These are phyloP conservation scores for Prietella phreatophila DNA, from an alignment of 2,113 vertebrate genomes.

Conservation along the genomic window DNA sequence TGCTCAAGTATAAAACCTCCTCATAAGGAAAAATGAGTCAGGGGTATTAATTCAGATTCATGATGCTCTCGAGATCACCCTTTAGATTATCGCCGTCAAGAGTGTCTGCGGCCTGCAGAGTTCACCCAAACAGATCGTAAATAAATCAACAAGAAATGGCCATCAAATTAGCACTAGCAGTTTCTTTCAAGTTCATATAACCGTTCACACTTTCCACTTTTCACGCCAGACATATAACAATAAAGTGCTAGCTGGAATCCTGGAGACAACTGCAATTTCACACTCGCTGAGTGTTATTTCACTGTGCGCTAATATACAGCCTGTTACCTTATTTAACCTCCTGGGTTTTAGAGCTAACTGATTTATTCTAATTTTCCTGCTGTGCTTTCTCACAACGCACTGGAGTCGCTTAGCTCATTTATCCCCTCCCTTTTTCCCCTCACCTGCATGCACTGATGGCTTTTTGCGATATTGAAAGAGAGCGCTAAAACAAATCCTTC, in stretches of 20 bases:
- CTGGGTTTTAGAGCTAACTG: background rate
- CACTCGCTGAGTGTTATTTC: conserved; percentile 23
- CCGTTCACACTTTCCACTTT: conserved; percentile 12
- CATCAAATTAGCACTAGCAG: background rate
- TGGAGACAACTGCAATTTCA: conserved; percentile 5
- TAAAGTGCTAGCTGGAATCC: conserved; percentile 1
- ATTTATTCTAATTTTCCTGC: background rate
- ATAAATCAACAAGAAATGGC: conserved; percentile 14
- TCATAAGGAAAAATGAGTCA: conserved; percentile 1
- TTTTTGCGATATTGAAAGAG: background rate
- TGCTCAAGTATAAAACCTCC: background rate
- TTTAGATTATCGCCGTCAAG: conserved; percentile 20
- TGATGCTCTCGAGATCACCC: conserved; percentile 9
- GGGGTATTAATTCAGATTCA: conserved; percentile 30
- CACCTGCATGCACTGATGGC: background rate
- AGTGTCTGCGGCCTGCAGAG: background rate
- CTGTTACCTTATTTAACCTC: conserved; percentile 10
- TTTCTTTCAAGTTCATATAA: background rate
- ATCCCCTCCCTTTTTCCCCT: background rate
- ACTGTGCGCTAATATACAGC: background rate
- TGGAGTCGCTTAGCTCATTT: background rate
- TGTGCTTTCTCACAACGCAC: background rate
- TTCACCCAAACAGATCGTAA: conserved; percentile 22
- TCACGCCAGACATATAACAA: conserved; percentile 1
- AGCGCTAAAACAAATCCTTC: background rate